A percentile compares a stretch with the other conserved stretches of the same genome.
phyloP scores from a whole-genome alignment of 2,797 vertebrate genomes.

The Erethizon dorsatum region DNA sequence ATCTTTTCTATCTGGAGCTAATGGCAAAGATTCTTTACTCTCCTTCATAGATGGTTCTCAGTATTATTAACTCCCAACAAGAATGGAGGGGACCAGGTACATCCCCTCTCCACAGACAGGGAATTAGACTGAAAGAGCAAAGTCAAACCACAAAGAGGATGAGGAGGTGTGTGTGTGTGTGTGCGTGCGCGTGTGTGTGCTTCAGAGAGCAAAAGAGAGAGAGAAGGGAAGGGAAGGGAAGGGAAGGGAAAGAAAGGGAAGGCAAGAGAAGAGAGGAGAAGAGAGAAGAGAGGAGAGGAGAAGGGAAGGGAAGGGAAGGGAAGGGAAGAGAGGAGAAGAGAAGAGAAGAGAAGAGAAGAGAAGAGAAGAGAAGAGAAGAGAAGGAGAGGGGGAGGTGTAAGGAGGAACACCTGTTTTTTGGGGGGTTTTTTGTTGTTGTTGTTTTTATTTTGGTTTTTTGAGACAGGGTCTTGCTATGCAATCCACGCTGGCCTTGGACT shows the following conservation, averaged over 20 bases:
- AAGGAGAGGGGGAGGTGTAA: accelerated
- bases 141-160: neutral
- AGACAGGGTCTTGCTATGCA: neutral
- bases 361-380: too few relatives aligned
- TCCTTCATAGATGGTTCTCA: neutral
- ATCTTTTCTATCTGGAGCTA: neutral
- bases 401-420: neutral
- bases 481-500: neutral
- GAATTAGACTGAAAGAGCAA: neutral
- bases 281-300: neutral
- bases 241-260: accelerated
- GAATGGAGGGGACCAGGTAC: neutral
- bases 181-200: neutral
- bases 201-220: neutral
- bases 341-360: neutral
- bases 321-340: too few relatives aligned
- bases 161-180: neutral
- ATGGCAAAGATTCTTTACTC: neutral
- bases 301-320: too few relatives aligned
- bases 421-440: too few relatives aligned
- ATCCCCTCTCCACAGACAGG: neutral
- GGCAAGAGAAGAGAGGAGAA: neutral
- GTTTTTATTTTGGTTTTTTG: neutral
- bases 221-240: accelerated
- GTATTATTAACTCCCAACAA: neutral